Base-by-base conservation (phyloP, 2,888 invertebrate genomes). In the Nipponacmea schrenckii region DNA sequence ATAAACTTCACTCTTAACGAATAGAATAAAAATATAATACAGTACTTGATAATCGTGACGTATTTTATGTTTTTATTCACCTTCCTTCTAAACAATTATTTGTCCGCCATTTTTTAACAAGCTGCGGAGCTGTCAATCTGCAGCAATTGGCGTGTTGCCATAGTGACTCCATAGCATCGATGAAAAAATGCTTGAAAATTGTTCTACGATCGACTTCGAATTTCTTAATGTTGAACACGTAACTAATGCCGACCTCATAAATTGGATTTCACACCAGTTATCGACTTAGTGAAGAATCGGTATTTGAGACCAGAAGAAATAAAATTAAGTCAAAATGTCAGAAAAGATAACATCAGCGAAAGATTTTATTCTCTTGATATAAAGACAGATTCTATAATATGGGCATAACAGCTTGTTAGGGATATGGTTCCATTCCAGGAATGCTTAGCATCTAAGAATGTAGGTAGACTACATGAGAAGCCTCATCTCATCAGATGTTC, bases 51-150 rank as follows among this genome's bases (percentile, higher is more conserved):
- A 39, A 39, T 39, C 39, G 39, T 39, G 39, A 39, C 39, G 39
- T 39, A 39, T 39, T 39, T 39, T 8, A 39, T 39, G 10, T 39
- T 39, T 39, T 39, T 39, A 39, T 39, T 39, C 39, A 39, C 39
- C 39, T 39, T 39, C 39, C 10, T 56, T 56, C 56, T 56, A 56
- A 56, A 56, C 24, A 24, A 24, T 56, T 56, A 56, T 56, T 56
- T 24, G 56, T 24, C 56, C 24, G 56, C 56, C 24, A 56, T 56
- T 56, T 56, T 56, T 56, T 56, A 14, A 56, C 56, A 56, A 56
- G 20, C 56, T 56, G 56, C 56, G 56, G 56, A 56, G 56, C 24
- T 56, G 56, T 56, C 56, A 56, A 56, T 56, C 56, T 56, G 56
- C 56, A 56, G 56, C 20, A 56, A 56, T 56, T 56, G 56, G 56